A percentile compares a stretch with the other conserved stretches of the same genome.
These are phyloP conservation scores for cat (Felis catus) DNA, from an alignment of 2,113 vertebrate genomes.

Conservation along the genomic window F.catus_Fca126_mat1.0 CM031420.1:144901501-144902000, in stretches of 20 bases:
- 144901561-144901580: background rate
- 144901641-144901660: background rate
- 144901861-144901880: background rate
- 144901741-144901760: no score
- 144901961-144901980: background rate
- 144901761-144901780: no score
- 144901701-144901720: background rate
- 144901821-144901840: no score
- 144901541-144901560: background rate
- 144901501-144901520: background rate
- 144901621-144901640: background rate
- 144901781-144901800: no score
- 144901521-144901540: background rate
- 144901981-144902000: background rate
- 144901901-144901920: background rate
- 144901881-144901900: background rate
- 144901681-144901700: background rate
- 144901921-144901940: background rate
- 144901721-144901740: background rate
- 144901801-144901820: no score
- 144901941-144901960: background rate
- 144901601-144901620: background rate
- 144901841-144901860: no score
- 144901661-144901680: background rate
- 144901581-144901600: background rate